These are phyloP conservation scores for Eulithis prunata DNA, from an alignment of 2,888 invertebrate species.

Conservation along the genomic window DNA sequence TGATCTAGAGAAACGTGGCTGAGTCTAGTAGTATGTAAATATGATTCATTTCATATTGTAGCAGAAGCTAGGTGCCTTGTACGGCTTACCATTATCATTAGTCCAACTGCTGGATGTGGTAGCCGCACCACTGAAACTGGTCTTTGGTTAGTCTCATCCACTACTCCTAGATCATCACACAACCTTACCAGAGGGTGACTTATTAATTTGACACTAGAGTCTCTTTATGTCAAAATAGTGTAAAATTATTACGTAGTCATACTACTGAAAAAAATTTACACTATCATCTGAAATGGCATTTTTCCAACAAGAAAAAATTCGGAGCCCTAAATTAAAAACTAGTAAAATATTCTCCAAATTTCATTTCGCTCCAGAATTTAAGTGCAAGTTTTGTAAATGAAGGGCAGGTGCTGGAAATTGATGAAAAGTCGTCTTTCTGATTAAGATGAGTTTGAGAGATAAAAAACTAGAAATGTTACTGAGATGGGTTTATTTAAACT, in stretches of 20 bases:
- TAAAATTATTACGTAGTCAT: not conserved
- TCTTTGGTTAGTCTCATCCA: too few relatives aligned
- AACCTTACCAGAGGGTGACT: too few relatives aligned
- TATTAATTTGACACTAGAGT: too few relatives aligned
- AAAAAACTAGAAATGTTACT: conserved; percentile 7
- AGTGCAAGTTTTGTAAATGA: conserved; percentile 29
- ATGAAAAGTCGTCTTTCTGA: conserved; percentile 18
- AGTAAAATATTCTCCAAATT: conserved; percentile 47
- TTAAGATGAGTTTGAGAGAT: conserved; percentile 21
- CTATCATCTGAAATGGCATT: conserved; percentile 41
- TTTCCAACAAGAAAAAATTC: conserved; percentile 48
- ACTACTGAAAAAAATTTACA: not conserved
- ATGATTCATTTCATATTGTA: too few relatives aligned
- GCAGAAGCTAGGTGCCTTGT: too few relatives aligned
- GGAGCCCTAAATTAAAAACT: conserved; percentile 52
- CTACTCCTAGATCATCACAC: too few relatives aligned
- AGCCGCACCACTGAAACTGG: too few relatives aligned
- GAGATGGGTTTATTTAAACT: conserved; percentile 11
- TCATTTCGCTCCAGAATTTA: conserved; percentile 40
- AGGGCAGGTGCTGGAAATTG: conserved; percentile 30
- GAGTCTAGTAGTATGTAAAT: too few relatives aligned
- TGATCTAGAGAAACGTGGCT: too few relatives aligned
- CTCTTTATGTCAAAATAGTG: not conserved
- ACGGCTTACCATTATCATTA: too few relatives aligned
- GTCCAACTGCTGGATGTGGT: too few relatives aligned